Evolutionary conservation across 1,140 invertebrate genomes (phyloP).

Genomic region (Idris sp.): DNA sequence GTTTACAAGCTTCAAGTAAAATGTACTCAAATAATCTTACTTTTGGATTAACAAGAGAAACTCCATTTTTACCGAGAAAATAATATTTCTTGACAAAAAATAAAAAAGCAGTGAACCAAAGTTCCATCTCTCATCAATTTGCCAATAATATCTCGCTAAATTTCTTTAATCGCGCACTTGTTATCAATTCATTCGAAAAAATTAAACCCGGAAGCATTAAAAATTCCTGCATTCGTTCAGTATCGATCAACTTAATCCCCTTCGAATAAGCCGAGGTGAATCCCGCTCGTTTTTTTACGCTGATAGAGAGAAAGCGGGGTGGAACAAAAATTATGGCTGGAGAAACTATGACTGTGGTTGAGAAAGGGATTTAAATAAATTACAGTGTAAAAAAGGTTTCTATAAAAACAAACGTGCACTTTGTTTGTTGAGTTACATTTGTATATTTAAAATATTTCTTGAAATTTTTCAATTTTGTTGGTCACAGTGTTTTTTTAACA

Average conservation of each 20-base stretch:
- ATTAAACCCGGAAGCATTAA: not conserved
- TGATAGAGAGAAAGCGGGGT: not conserved
- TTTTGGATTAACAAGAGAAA: no score
- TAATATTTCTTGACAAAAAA: conserved; percentile 6
- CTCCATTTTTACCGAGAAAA: not conserved
- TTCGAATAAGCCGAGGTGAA: conserved; percentile 1
- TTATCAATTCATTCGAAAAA: conserved; percentile 7
- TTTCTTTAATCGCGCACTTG: conserved; percentile 5
- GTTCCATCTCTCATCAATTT: not conserved
- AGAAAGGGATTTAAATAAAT: conserved; percentile 1
- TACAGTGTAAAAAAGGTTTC: not conserved
- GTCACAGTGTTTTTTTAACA: no score
- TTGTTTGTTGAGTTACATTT: no score
- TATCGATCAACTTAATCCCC: conserved; percentile 18
- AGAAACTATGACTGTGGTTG: not conserved
- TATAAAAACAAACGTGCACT: no score
- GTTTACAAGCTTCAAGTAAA: no score
- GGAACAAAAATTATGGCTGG: conserved; percentile 5
- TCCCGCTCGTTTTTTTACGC: conserved; percentile 3
- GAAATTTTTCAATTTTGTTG: no score
- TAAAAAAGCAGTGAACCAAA: no score
- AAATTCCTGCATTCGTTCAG: conserved; percentile 8
- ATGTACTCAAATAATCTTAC: no score
- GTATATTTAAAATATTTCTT: no score
- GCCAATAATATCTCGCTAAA: not conserved